Base-by-base conservation (phyloP, 2,113 vertebrate genomes). In the Alexandromys fortis region DNA sequence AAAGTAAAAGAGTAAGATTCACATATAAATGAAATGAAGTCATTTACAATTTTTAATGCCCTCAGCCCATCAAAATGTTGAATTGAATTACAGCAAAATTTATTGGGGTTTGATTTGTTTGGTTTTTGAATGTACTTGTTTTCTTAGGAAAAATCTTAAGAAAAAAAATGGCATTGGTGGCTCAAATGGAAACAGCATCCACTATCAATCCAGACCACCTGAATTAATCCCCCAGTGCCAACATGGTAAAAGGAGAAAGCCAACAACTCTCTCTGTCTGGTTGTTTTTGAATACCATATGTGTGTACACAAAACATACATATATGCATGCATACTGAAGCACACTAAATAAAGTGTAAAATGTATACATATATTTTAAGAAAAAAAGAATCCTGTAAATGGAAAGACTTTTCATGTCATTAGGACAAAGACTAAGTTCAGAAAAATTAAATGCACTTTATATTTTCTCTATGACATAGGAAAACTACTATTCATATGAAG, bases 1-100 rank as follows among this genome's bases (percentile, higher is more conserved):
- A 91, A 91, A 91, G 35, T 73, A 93, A 86, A 9, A 33, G 90
- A 81, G 38, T 58, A 61, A 79, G 30, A n/a, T 78, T n/a, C 67
- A 26, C 4, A 75, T 1, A 72, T 61, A 67, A 67, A 24, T 72
- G n/a, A 9, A 22, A 88, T 11, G 5, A 87, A 78, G 47, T 45
- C 28, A 88, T 81, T 86, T n/a, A 45, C 87, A 92, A 86, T 28
- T 22, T 83, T 55, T 3, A 45, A 65, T 47, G 2, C n/a, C 45
- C 7, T 19, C 14, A 70, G 33, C 77, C 35, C 14, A 38, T 91
- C 28, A 73, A 88, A 42, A 90, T 90, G 68, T 88, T 26, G 5
- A n/a, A 90, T 88, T 26, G 5, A n/a, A 90, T 70, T 81, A 58
- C 2, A 65, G 16, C 6, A 47, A 91, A 35, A 49, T 67, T 4